Conservation (phyloP, 2,888 invertebrate species). For the Drosophila algonquin region DNA sequence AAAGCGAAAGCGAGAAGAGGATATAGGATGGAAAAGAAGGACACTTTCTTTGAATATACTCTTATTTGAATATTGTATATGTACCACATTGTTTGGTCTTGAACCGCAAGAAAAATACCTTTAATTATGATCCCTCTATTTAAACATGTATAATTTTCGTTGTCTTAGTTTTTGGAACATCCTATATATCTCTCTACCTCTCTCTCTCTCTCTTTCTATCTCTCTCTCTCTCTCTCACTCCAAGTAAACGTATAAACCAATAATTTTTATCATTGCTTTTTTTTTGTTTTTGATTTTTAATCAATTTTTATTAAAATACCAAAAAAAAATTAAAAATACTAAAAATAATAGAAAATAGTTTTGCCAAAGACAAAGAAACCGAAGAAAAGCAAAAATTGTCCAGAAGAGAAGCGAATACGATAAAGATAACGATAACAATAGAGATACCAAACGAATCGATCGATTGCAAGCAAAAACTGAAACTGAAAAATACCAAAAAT, state of each 20-base stretch:
- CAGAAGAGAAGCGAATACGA: slow-evolving; percentile 41
- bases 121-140: slow-evolving; percentile 10
- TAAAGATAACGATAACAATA: slow-evolving; percentile 38
- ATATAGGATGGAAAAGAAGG: slow-evolving; percentile 22
- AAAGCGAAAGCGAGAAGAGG: slow-evolving; percentile 15
- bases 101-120: slow-evolving; percentile 2
- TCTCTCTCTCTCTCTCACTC: slow-evolving; percentile 36
- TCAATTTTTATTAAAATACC: slow-evolving; percentile 31
- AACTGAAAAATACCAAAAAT: slow-evolving; percentile 57
- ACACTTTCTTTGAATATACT: not conserved
- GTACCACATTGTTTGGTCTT: slow-evolving; percentile 8
- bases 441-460: slow-evolving; percentile 54
- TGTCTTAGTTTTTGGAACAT: slow-evolving; percentile 55
- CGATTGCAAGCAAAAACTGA: slow-evolving; percentile 74
- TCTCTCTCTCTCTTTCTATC: slow-evolving; percentile 22
- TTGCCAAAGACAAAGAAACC: slow-evolving; percentile 71
- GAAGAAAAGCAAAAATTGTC: slow-evolving; percentile 67
- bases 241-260: slow-evolving; percentile 27
- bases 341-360: slow-evolving; percentile 45
- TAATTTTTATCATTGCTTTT: slow-evolving; percentile 32
- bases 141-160: slow-evolving; percentile 36
- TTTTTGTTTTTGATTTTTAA: slow-evolving; percentile 30
- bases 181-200: slow-evolving; percentile 26
- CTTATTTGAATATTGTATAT: slow-evolving; percentile 10
- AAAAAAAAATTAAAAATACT: slow-evolving; percentile 16